Evolutionary conservation across 2,888 invertebrate species (phyloP), one percentile per base, ranked within the genome.

Genomic region (Prosapia bicincta): DNA sequence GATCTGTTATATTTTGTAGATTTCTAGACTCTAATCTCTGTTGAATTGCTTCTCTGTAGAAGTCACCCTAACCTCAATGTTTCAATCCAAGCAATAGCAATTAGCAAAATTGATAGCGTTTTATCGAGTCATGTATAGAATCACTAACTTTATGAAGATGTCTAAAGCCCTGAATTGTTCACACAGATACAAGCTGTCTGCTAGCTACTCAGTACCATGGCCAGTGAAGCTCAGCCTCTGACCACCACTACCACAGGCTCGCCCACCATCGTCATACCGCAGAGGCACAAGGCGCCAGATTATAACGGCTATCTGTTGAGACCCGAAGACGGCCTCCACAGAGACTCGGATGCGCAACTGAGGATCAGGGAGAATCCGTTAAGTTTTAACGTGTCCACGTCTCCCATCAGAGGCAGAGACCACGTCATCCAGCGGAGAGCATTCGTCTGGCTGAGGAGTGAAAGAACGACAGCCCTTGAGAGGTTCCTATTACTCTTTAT

Each of bases 311-410:
- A 74, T 66, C 74, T 74, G 23, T 38, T 71, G 25, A 23, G 24
- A 30, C 25, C 43, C 20, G 71, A 71, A 23, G 71, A 71, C 20
- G 68, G 30, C 67, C 68, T 69, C 20, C 69, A 54, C 68, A 54
- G 54, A 54, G 54, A 54, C 20, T 10, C 54, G 54, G 73, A 73
- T 69, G 20, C 69, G 24, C 69, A 76, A 30, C 43, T 77, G 38
- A 30, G 77, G 10, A 69, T 74, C 43, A 74, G 73, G 13, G 77
- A 76, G 72, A 79, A 79, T 69, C 75, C 74, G 30, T 69, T 76
- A 24, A 69, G 69, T 69, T 74, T 74, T 54, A 74, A 74, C 69
- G 74, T 69, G 3, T 43, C 74, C 28, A 74, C 74, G 69, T 74
- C 74, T 28, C 74, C 74, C 25, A 74, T 74, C 65, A 32, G 74